Conservation (phyloP, 2,113 vertebrate species). For the Pseudorhombus dupliciocellatus region DNA sequence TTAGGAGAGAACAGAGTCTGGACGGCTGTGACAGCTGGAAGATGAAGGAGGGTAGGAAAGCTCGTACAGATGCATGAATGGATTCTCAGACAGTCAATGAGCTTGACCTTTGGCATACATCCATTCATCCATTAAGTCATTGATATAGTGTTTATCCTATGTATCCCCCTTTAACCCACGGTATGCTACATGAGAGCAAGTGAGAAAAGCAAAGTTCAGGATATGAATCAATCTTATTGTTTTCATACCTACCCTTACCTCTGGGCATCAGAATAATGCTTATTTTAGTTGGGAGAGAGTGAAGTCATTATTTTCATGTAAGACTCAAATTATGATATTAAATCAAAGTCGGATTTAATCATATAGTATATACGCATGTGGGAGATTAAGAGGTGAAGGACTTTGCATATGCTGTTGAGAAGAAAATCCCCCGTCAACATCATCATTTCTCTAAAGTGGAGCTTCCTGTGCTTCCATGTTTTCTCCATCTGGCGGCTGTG, state of each 20-base stretch:
- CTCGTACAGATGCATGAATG: conserved; percentile 37
- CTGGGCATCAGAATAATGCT: background rate
- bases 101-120: background rate
- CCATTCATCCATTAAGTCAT: conserved; percentile 25
- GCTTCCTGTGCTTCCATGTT: background rate
- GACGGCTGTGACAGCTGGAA: conserved; percentile 19
- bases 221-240: background rate
- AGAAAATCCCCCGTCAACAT: conserved; percentile 21
- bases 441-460: background rate
- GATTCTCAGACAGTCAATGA: conserved; percentile 45
- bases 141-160: conserved; percentile 1
- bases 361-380: background rate
- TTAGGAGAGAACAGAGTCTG: too few relatives aligned
- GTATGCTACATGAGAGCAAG: too few relatives aligned
- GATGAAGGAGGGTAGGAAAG: conserved; percentile 15
- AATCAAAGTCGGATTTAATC: conserved; percentile 7
- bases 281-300: background rate
- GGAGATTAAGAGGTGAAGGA: conserved; percentile 44
- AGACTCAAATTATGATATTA: background rate
- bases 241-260: background rate
- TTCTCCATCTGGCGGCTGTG: background rate
- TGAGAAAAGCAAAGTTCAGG: background rate
- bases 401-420: conserved; percentile 18
- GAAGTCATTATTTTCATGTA: background rate
- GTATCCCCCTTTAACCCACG: conserved; percentile 1